Conservation (phyloP, 2,888 invertebrate species). For the Brachyptera putata region DNA sequence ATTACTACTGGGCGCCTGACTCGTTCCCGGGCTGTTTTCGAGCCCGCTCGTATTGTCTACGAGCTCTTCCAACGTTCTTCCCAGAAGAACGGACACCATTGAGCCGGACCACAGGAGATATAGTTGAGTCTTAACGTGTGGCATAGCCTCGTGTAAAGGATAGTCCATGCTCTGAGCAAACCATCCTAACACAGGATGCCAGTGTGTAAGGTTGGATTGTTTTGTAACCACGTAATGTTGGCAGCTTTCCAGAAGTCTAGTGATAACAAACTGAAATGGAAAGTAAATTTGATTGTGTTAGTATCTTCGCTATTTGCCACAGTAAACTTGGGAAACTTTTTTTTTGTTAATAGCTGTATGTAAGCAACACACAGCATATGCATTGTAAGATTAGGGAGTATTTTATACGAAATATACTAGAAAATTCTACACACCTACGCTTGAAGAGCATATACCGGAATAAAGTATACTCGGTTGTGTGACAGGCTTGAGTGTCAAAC, state of each 20-base stretch:
- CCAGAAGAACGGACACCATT: constrained; percentile 37
- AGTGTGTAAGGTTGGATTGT: constrained; percentile 87
- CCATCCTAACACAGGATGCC: constrained; percentile 98
- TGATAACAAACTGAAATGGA: constrained; percentile 69
- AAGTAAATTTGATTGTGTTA: background rate
- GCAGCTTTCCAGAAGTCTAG: constrained; percentile 81
- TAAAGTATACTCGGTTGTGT: no score
- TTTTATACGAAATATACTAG: no score
- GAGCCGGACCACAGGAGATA: constrained; percentile 63
- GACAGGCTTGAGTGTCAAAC: no score
- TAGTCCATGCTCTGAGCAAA: constrained; percentile 71
- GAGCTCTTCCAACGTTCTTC: constrained; percentile 40
- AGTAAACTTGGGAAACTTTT: no score
- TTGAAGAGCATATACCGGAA: no score
- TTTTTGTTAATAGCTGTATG: no score
- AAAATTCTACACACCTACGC: no score
- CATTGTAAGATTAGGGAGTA: no score
- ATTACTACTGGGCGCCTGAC: constrained; percentile 40
- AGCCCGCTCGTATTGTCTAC: constrained; percentile 25
- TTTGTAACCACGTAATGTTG: constrained; percentile 89
- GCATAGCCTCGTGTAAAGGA: constrained; percentile 67
- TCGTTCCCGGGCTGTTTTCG: constrained; percentile 18
- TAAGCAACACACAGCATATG: no score
- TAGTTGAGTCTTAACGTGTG: constrained; percentile 63
- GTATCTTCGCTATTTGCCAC: no score